phyloP scores from a whole-genome alignment of 1,140 invertebrate genomes.

The Psilanteris sp. region DNA sequence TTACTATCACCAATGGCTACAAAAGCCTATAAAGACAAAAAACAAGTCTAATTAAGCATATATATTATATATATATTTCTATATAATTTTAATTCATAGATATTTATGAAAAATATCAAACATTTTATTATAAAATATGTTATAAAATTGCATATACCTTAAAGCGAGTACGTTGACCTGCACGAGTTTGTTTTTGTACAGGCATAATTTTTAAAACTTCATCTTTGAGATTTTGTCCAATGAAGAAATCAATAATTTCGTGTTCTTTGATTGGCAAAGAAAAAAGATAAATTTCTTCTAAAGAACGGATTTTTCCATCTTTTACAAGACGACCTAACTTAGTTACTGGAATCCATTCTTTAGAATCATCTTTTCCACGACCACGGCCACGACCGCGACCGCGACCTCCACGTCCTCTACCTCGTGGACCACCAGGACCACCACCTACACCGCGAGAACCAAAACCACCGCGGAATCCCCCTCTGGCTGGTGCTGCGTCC shows the following conservation, averaged over 20 bases:
- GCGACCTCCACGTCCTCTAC: conserved; percentile 88
- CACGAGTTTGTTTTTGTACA: conserved; percentile 99
- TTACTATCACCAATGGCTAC: conserved; percentile 98
- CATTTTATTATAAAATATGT: too few species aligned
- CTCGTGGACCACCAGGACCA: conserved; percentile 90
- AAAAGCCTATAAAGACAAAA: conserved; percentile 82
- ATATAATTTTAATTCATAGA: too few species aligned
- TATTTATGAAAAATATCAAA: too few species aligned
- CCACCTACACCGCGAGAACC: conserved; percentile 87
- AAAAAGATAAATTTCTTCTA: conserved; percentile 99
- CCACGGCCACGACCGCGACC: conserved; percentile 91
- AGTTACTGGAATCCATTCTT: conserved; percentile 99
- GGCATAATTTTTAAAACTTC: conserved; percentile 99
- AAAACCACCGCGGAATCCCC: conserved; percentile 79
- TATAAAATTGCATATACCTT: too few species aligned
- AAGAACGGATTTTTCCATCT: conserved; percentile 95
- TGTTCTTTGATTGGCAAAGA: conserved; percentile 99
- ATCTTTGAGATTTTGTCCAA: conserved; percentile 95
- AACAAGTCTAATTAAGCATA: too few species aligned
- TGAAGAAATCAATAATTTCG: conserved; percentile 99
- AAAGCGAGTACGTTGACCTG: conserved; percentile 99
- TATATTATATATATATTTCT: too few species aligned
- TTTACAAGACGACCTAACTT: conserved; percentile 98
- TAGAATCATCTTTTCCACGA: conserved; percentile 96
- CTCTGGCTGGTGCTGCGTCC: conserved; percentile 32